A percentile compares a stretch with the other conserved stretches of the same genome.
Conservation (phyloP, 1,140 invertebrate species). For the roundworm (Caenorhabditis elegans) region DNA sequence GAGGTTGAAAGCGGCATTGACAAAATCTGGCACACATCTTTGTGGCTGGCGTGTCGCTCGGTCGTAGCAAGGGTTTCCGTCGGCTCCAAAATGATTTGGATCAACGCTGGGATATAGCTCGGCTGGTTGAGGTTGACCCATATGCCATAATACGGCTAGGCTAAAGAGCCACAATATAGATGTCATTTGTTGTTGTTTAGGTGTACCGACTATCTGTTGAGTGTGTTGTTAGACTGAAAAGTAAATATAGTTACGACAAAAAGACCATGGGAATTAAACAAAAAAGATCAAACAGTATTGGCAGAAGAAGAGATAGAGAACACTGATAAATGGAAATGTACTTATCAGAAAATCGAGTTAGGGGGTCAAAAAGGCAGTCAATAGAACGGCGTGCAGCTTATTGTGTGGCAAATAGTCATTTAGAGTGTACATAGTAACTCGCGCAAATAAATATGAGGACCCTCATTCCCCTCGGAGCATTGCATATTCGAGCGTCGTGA, state of each 20-base stretch:
- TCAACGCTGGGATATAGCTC: slow-evolving; percentile 44
- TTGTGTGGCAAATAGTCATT: slow-evolving; percentile 31
- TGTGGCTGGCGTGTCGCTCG: slow-evolving; percentile 69
- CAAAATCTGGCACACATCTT: slow-evolving; percentile 91
- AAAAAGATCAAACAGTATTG: background rate
- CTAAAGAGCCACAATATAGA: slow-evolving; percentile 2
- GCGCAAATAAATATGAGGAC: slow-evolving; percentile 26
- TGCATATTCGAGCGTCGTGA: background rate
- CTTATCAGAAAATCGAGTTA: slow-evolving; percentile 14
- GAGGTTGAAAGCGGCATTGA: slow-evolving; percentile 87
- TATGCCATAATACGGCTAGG: slow-evolving; percentile 8
- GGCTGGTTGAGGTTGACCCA: slow-evolving; percentile 34
- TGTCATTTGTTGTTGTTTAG: background rate
- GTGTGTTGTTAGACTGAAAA: background rate
- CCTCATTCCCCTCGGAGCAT: background rate
- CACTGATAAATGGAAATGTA: background rate
- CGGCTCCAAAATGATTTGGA: slow-evolving; percentile 43
- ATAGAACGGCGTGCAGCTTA: slow-evolving; percentile 23
- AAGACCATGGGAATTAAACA: background rate
- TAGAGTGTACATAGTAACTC: slow-evolving; percentile 28
- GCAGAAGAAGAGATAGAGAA: background rate
- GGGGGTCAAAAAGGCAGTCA: background rate
- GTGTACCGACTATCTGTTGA: background rate
- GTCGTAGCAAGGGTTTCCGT: slow-evolving; percentile 69
- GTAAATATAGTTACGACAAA: background rate